A percentile compares a stretch with the other conserved stretches of the same genome.
phyloP scores from a whole-genome alignment of 2,888 invertebrate genomes.

The Baccha elongata region DNA sequence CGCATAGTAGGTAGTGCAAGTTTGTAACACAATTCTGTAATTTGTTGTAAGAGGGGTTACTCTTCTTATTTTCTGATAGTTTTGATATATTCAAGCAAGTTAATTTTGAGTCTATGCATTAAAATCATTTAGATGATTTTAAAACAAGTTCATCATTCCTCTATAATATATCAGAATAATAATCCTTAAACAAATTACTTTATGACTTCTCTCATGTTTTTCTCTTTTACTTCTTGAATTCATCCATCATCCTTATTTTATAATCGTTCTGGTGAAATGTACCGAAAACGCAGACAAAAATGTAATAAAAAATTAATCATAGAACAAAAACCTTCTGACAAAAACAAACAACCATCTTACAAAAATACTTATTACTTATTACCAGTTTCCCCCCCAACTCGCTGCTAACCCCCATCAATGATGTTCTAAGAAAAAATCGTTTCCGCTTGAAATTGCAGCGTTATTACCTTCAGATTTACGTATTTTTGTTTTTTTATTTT shows the following conservation, averaged over 20 bases:
- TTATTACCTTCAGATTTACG: constrained; percentile 71
- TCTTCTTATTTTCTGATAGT: too few species aligned
- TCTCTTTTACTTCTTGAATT: constrained; percentile 16
- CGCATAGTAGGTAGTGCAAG: too few species aligned
- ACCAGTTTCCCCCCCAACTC: constrained; percentile 20
- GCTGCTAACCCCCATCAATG: background rate
- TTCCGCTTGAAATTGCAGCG: constrained; percentile 72
- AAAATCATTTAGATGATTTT: too few species aligned
- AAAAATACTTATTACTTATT: constrained; percentile 74
- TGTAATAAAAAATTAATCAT: constrained; percentile 74
- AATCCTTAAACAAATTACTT: too few species aligned
- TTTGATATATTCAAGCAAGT: too few species aligned
- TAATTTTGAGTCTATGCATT: too few species aligned
- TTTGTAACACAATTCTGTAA: too few species aligned
- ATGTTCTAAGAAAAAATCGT: constrained; percentile 45
- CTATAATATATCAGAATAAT: too few species aligned
- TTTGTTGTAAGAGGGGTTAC: too few species aligned
- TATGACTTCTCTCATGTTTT: too few species aligned
- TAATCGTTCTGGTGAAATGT: constrained; percentile 46
- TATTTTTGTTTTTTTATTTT: constrained; percentile 35
- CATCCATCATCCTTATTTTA: constrained; percentile 10
- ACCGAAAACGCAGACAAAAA: constrained; percentile 52
- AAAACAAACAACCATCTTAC: constrained; percentile 74
- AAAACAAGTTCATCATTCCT: too few species aligned
- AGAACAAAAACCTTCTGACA: constrained; percentile 72